Evolutionary conservation across 2,113 vertebrate species (phyloP).

Genomic region (Charina bottae): DNA sequence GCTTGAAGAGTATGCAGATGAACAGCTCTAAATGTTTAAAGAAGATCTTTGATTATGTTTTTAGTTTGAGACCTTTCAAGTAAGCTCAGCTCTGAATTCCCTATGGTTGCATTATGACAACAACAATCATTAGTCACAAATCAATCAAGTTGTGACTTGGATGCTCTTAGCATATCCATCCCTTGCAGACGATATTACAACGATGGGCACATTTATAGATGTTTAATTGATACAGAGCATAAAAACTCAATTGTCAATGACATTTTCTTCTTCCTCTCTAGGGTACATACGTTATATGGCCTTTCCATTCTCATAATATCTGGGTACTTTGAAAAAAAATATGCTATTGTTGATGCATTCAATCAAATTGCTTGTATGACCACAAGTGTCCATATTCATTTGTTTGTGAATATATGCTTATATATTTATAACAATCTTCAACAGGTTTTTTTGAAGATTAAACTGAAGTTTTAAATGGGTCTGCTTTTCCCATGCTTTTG

Average conservation of each 20-base stretch:
- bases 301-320: conserved; percentile 17
- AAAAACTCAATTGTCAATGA: background rate
- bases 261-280: conserved; percentile 26
- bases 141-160: background rate
- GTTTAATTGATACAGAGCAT: background rate
- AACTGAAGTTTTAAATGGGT: conserved; percentile 40
- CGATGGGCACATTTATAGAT: background rate
- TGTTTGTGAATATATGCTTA: background rate
- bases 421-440: background rate
- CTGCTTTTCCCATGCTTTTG: conserved; percentile 10
- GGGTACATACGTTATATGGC: conserved; percentile 9
- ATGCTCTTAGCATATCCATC: background rate
- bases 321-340: conserved; percentile 22
- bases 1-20: background rate
- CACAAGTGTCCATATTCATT: conserved; percentile 20
- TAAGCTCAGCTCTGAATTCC: background rate
- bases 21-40: background rate
- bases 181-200: background rate
- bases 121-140: conserved; percentile 12
- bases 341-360: conserved; percentile 24
- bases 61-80: background rate
- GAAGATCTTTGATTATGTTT: background rate
- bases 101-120: conserved; percentile 6
- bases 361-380: conserved; percentile 20
- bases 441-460: conserved; percentile 7